A percentile compares a stretch with the other conserved stretches of the same genome.
phyloP scores from a whole-genome alignment of 1,140 invertebrate genomes.

The Drosophila pachea region DNA sequence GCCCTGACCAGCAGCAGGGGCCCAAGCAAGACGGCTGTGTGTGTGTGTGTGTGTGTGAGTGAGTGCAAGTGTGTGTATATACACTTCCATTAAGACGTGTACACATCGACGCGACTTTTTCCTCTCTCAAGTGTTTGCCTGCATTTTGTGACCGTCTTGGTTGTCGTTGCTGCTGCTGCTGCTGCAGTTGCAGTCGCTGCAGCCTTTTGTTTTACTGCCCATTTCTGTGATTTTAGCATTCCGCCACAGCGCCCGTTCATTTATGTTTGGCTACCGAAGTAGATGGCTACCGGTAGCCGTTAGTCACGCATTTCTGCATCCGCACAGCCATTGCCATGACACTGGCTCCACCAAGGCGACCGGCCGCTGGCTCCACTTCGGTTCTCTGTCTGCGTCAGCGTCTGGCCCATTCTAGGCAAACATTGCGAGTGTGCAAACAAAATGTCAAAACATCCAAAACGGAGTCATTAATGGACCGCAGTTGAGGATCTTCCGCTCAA shows the following conservation, averaged over 20 bases:
- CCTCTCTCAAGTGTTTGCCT: slow-evolving; percentile 70
- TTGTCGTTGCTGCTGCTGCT: neutral
- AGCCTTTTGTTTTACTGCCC: slow-evolving; percentile 70
- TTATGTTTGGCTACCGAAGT: slow-evolving; percentile 75
- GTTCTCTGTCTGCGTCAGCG: slow-evolving; percentile 19
- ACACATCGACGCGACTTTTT: slow-evolving; percentile 74
- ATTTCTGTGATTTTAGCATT: slow-evolving; percentile 67
- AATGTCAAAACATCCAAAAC: slow-evolving; percentile 72
- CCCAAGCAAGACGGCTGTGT: slow-evolving; percentile 8
- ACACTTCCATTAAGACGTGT: slow-evolving; percentile 74
- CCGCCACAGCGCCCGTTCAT: slow-evolving; percentile 33
- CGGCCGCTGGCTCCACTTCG: slow-evolving; percentile 9
- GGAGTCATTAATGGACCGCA: slow-evolving; percentile 71
- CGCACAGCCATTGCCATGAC: slow-evolving; percentile 33
- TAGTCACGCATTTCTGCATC: slow-evolving; percentile 76
- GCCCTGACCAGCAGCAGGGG: slow-evolving; percentile 1
- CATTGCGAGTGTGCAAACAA: slow-evolving; percentile 58
- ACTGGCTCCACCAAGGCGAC: neutral
- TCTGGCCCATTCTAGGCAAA: slow-evolving; percentile 46
- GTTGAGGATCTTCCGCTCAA: slow-evolving; percentile 30
- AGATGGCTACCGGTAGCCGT: slow-evolving; percentile 76
- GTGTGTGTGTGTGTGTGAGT: slow-evolving; percentile 2
- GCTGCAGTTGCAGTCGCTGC: slow-evolving; percentile 14
- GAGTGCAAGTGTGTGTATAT: slow-evolving; percentile 25
- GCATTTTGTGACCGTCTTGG: slow-evolving; percentile 63